Evolutionary conservation across 2,797 vertebrate genomes (phyloP).

Genomic region (Mastacembelus armatus): DNA sequence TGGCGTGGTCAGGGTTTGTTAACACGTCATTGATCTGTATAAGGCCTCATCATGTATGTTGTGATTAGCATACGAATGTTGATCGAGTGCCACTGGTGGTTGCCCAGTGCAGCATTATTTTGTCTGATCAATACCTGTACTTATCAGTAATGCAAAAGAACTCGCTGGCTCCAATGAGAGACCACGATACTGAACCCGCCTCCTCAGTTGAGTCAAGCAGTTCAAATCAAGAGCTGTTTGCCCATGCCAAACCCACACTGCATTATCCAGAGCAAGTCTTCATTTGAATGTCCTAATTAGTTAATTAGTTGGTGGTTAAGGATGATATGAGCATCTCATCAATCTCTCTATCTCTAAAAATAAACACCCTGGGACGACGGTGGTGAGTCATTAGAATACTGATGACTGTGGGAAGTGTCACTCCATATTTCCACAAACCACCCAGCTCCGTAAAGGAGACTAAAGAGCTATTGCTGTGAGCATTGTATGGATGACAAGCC

Average conservation of each 20-base stretch:
- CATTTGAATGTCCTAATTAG: constrained; percentile 89
- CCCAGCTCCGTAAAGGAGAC: constrained; percentile 61
- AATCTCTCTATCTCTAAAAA: constrained; percentile 87
- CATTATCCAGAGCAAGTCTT: constrained; percentile 85
- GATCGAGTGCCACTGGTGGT: constrained; percentile 28
- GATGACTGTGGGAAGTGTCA: constrained; percentile 82
- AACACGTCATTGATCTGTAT: constrained; percentile 60
- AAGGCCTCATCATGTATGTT: too few relatives aligned
- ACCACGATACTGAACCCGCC: constrained; percentile 47
- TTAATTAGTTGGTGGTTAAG: constrained; percentile 90
- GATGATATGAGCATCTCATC: constrained; percentile 87
- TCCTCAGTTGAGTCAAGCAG: constrained; percentile 63
- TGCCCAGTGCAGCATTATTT: constrained; percentile 10
- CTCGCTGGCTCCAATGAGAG: constrained; percentile 54
- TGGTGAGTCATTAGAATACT: constrained; percentile 85
- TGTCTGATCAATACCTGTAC: constrained; percentile 56
- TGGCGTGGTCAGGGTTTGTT: constrained; percentile 16
- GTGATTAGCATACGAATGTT: constrained; percentile 34
- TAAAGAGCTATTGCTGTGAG: constrained; percentile 61
- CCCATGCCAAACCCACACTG: constrained; percentile 74
- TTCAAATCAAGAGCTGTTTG: constrained; percentile 75
- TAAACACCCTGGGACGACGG: constrained; percentile 81
- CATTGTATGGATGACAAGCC: constrained; percentile 74
- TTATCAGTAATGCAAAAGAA: constrained; percentile 57
- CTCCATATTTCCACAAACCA: constrained; percentile 73